A percentile compares a stretch with the other conserved stretches of the same genome.
phyloP scores from a whole-genome alignment of 2,888 invertebrate species.

The Philereme transversata region DNA sequence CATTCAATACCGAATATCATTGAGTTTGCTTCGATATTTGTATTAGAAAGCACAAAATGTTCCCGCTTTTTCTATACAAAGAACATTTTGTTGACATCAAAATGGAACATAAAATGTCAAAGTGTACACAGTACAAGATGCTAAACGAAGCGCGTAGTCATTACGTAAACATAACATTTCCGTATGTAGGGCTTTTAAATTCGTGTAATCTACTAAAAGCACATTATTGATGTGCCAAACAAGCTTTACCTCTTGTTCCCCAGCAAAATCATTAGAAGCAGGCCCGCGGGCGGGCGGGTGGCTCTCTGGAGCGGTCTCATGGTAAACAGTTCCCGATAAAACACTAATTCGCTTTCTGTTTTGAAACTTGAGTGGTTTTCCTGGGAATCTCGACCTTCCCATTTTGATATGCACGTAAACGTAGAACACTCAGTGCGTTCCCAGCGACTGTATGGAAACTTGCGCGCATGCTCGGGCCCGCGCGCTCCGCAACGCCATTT shows the following conservation, averaged over 20 bases:
- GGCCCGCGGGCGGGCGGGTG: constrained; percentile 75
- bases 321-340: constrained; percentile 85
- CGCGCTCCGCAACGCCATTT: constrained; percentile 83
- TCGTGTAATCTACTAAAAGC: constrained; percentile 49
- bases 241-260: constrained; percentile 79
- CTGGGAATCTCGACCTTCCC: constrained; percentile 94
- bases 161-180: constrained; percentile 80
- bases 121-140: constrained; percentile 49
- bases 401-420: constrained; percentile 85
- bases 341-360: constrained; percentile 94
- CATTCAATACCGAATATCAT: constrained; percentile 1
- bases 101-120: constrained; percentile 68
- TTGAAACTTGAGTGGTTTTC: constrained; percentile 94
- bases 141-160: constrained; percentile 58
- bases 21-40: constrained; percentile 3
- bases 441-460: constrained; percentile 77
- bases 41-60: constrained; percentile 11
- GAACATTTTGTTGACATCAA: constrained; percentile 67
- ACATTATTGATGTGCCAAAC: constrained; percentile 44
- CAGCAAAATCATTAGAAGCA: constrained; percentile 74
- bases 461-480: constrained; percentile 83
- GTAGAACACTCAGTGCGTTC: constrained; percentile 83
- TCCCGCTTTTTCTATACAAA: constrained; percentile 25
- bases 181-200: constrained; percentile 49
- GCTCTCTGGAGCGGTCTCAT: constrained; percentile 76